phyloP scores from a whole-genome alignment of 2,113 vertebrate genomes.

The Cygnus atratus region DNA sequence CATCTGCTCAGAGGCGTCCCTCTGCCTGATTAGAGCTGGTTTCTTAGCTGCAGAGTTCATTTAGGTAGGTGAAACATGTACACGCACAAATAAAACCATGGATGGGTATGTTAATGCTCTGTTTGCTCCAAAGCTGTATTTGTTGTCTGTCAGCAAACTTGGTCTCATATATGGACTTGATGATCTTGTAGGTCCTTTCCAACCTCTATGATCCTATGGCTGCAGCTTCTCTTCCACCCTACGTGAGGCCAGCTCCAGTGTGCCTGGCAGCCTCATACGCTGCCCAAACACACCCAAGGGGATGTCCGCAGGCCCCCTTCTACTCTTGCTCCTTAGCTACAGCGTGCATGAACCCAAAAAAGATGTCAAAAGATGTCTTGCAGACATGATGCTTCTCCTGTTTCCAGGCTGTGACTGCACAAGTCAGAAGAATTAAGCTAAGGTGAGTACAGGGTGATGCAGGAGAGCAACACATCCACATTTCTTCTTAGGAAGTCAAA shows the following conservation, averaged over 20 bases:
- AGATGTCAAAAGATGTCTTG: neutral
- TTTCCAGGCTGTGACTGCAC: neutral
- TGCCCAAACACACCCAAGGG: neutral
- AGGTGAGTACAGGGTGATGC: neutral
- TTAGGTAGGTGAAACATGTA: neutral
- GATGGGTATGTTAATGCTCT: accelerated
- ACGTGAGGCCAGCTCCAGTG: accelerated
- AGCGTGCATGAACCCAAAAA: neutral
- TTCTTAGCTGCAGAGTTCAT: neutral
- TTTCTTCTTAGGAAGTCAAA: neutral
- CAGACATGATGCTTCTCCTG: neutral
- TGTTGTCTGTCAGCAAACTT: neutral
- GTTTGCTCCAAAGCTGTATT: neutral
- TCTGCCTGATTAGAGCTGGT: neutral
- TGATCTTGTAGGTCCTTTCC: neutral
- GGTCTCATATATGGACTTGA: accelerated
- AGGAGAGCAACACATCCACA: neutral
- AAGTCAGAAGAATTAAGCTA: neutral
- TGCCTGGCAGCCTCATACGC: accelerated
- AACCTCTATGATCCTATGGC: neutral
- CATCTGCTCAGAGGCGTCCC: neutral
- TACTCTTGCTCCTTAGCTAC: neutral
- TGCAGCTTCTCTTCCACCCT: neutral
- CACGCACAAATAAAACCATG: neutral
- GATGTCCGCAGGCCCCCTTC: accelerated